Evolutionary conservation across 2,113 vertebrate genomes (phyloP).

Genomic region (Eptatretus burgeri): DNA sequence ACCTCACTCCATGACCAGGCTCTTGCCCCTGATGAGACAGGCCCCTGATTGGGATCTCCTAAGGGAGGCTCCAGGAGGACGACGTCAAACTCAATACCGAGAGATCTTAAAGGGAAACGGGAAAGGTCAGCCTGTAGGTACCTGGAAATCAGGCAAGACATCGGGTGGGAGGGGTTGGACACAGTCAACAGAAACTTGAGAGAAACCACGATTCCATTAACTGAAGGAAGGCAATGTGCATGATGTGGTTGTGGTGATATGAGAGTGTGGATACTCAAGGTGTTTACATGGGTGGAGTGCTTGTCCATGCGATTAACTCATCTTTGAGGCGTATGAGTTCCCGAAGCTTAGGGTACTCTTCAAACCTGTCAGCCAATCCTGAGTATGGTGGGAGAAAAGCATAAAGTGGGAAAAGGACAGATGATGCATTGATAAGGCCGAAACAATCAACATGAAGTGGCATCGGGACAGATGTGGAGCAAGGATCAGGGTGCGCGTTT

Average conservation of each 20-base stretch:
- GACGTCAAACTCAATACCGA: slow-evolving; percentile 81
- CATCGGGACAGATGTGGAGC: too few species aligned
- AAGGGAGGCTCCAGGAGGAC: slow-evolving; percentile 73
- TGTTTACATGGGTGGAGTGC: slow-evolving; percentile 80
- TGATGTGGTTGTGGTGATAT: too few species aligned
- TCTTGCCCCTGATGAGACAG: slow-evolving; percentile 83
- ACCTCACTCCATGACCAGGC: background rate
- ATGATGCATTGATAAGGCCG: too few species aligned
- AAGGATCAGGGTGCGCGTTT: too few species aligned
- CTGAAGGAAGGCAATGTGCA: too few species aligned
- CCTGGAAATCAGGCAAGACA: slow-evolving; percentile 21
- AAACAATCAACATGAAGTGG: background rate
- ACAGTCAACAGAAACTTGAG: slow-evolving; percentile 13
- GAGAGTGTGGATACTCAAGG: background rate
- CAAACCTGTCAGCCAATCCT: slow-evolving; percentile 92
- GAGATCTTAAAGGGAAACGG: slow-evolving; percentile 56
- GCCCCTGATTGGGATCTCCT: slow-evolving; percentile 80
- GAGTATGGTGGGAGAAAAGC: too few species aligned
- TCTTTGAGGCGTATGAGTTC: slow-evolving; percentile 89
- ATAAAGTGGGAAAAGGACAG: slow-evolving; percentile 15
- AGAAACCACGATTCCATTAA: slow-evolving; percentile 8
- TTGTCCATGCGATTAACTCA: slow-evolving; percentile 65
- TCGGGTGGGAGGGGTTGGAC: background rate
- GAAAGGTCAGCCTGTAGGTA: slow-evolving; percentile 75
- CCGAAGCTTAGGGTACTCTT: slow-evolving; percentile 89